Percentiles rank a stretch among this genome's conserved stretches.
Evolutionary conservation across 2,113 vertebrate genomes (phyloP).

Genomic region (Ginglymostoma cirratum): DNA sequence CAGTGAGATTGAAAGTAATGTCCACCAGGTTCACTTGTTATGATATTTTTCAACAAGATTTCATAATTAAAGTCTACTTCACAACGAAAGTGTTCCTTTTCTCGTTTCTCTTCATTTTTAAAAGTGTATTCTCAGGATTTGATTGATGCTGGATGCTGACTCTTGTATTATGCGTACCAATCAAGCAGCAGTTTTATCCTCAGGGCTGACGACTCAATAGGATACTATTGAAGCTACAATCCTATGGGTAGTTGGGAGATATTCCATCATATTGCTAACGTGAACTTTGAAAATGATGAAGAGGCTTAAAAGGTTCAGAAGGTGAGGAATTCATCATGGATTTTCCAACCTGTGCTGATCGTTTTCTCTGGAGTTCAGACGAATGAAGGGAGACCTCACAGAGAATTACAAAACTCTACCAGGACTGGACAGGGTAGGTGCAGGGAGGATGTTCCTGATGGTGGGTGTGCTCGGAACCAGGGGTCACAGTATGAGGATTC

Average conservation of each 20-base stretch:
- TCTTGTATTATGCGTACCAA: neutral
- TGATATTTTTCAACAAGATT: neutral
- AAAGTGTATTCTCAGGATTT: neutral
- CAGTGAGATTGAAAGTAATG: neutral
- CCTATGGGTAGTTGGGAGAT: neutral
- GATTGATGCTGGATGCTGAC: neutral
- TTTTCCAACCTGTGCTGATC: neutral
- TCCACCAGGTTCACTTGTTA: neutral
- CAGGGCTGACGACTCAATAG: neutral
- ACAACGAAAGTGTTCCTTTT: neutral
- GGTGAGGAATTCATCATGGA: neutral
- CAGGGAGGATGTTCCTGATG: no score
- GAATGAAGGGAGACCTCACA: no score
- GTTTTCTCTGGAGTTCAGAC: no score
- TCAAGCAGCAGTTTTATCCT: neutral
- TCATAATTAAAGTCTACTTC: neutral
- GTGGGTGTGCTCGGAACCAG: no score
- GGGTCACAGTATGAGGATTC: no score
- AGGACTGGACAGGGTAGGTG: no score
- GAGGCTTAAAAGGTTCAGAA: neutral
- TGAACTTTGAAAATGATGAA: neutral
- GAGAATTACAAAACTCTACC: no score
- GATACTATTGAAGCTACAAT: neutral
- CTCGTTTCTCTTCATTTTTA: neutral
- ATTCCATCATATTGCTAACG: neutral